These are phyloP conservation scores for Tromatobia lineatoria DNA, from an alignment of 2,888 invertebrate species.

Conservation along the genomic window DNA sequence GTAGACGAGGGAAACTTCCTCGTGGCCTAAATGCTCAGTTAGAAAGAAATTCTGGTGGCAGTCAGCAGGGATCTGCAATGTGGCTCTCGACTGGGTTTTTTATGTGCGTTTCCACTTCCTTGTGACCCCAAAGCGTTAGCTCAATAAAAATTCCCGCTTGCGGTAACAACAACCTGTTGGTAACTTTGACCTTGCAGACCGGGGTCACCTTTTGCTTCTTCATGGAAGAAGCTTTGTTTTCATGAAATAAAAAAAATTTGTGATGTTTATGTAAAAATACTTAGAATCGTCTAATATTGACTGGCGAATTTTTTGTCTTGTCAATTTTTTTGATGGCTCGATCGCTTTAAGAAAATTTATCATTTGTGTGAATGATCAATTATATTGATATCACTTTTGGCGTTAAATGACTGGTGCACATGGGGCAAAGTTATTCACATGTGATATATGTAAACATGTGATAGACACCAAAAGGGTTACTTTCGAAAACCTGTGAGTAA, in stretches of 20 bases:
- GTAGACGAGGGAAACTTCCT: not conserved
- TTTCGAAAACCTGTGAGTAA: not conserved
- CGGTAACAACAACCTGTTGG: not conserved
- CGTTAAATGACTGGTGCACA: not conserved
- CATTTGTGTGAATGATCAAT: not conserved
- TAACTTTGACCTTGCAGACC: not conserved
- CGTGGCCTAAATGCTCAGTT: constrained; percentile 17
- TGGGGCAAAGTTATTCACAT: not conserved
- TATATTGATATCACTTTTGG: not conserved
- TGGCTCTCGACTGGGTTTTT: not conserved
- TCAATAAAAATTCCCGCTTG: constrained; percentile 3
- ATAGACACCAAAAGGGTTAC: not conserved
- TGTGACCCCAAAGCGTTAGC: constrained; percentile 3
- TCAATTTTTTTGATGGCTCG: too few species aligned
- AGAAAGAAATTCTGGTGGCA: not conserved
- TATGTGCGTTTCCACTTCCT: not conserved
- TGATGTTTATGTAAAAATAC: too few species aligned
- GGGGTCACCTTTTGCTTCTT: not conserved
- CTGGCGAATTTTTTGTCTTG: too few species aligned
- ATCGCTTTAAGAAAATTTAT: not conserved
- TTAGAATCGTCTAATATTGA: too few species aligned
- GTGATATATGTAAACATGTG: not conserved
- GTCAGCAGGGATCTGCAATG: not conserved
- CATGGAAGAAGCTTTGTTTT: too few species aligned
- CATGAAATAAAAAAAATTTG: too few species aligned